Percentiles rank a stretch among this genome's conserved stretches.
These are phyloP conservation scores for Drosophila emarginata DNA, from an alignment of 2,888 invertebrate species.

Conservation along the genomic window DNA sequence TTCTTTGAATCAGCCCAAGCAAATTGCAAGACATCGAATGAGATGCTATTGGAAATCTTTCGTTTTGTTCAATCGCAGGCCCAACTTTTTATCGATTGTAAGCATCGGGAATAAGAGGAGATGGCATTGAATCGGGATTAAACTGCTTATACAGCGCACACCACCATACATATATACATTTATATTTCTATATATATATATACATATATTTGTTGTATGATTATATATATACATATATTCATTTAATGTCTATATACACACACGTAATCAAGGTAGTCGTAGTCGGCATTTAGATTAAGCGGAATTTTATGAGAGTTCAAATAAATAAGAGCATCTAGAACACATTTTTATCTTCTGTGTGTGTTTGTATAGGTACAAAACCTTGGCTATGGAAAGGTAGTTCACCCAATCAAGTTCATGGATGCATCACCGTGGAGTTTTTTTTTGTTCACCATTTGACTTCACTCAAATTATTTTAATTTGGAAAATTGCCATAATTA, in stretches of 20 bases:
- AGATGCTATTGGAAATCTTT: constrained; percentile 81
- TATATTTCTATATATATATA: constrained; percentile 20
- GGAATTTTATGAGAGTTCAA: constrained; percentile 41
- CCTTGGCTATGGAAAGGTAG: neutral
- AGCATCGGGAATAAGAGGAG: constrained; percentile 73
- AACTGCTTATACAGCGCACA: constrained; percentile 21
- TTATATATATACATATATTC: neutral
- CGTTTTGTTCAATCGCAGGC: constrained; percentile 80
- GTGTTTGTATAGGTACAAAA: neutral
- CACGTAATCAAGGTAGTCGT: constrained; percentile 78
- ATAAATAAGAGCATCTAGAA: constrained; percentile 67
- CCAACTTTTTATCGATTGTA: constrained; percentile 78
- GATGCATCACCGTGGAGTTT: constrained; percentile 31
- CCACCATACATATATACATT: constrained; percentile 22
- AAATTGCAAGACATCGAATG: constrained; percentile 79
- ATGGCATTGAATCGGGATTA: neutral
- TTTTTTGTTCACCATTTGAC: constrained; percentile 8
- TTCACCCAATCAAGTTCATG: constrained; percentile 5
- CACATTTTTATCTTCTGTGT: neutral
- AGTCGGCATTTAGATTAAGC: constrained; percentile 80
- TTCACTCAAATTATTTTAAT: constrained; percentile 28
- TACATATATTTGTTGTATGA: constrained; percentile 21
- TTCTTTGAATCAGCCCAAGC: constrained; percentile 73
- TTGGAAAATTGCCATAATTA: constrained; percentile 42
- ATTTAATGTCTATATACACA: constrained; percentile 36